Evolutionary conservation across 2,888 invertebrate genomes (phyloP).

Genomic region (Amblyjoppa fuscipennis): DNA sequence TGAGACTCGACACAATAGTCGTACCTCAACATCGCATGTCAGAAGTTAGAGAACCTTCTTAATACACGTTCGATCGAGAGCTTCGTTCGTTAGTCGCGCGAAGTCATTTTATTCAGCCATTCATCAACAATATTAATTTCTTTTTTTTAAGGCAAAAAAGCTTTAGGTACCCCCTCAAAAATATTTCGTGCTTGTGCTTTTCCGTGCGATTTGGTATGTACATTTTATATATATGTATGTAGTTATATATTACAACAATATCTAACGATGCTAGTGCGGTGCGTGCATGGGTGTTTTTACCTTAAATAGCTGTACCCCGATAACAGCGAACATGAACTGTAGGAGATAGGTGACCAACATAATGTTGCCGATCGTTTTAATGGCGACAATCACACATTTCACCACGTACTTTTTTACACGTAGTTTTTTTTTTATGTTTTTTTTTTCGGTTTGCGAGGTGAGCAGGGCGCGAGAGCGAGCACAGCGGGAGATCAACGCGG

Average conservation of each 20-base stretch:
- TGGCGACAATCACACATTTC: slow-evolving; percentile 99
- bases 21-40: background rate
- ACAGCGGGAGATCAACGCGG: slow-evolving; percentile 82
- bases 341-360: slow-evolving; percentile 99
- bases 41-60: background rate
- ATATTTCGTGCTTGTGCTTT: slow-evolving; percentile 59
- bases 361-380: slow-evolving; percentile 99
- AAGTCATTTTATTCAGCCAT: background rate
- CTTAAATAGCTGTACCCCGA: slow-evolving; percentile 99
- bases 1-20: background rate
- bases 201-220: slow-evolving; percentile 64
- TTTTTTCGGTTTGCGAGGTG: slow-evolving; percentile 72
- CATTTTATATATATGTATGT: slow-evolving; percentile 15
- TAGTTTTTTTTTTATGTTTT: slow-evolving; percentile 76
- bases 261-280: slow-evolving; percentile 44
- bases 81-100: background rate
- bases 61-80: background rate
- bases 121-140: background rate
- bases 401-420: slow-evolving; percentile 96
- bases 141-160: background rate
- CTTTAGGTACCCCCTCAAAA: slow-evolving; percentile 4
- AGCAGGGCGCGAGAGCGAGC: slow-evolving; percentile 79
- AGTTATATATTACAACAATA: slow-evolving; percentile 12
- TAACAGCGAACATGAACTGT: slow-evolving; percentile 99
- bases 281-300: slow-evolving; percentile 87